Percentiles rank a stretch among this genome's conserved stretches.
Evolutionary conservation across 2,797 vertebrate genomes (phyloP).

Genomic region (Halcyon badia): DNA sequence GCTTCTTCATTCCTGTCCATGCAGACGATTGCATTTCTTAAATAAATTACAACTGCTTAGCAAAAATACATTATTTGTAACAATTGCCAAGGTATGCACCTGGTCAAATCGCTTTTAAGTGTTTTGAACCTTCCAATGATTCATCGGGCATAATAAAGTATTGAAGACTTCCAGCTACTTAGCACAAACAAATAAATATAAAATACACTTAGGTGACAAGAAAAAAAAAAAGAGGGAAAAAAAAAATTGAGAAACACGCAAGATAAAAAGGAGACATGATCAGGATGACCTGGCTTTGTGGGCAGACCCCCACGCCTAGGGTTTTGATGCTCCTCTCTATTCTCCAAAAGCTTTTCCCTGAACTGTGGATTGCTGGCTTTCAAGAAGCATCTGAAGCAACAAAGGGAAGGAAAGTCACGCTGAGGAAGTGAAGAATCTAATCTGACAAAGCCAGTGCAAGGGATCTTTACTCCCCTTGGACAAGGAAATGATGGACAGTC

Average conservation of each 20-base stretch:
- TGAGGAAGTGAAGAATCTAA: background rate
- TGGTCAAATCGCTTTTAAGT: background rate
- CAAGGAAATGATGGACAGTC: background rate
- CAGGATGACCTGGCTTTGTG: background rate
- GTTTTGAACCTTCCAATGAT: background rate
- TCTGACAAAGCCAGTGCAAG: background rate
- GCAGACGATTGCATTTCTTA: background rate
- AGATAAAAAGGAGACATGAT: rapidly evolving
- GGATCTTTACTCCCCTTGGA: background rate
- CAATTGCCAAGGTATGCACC: background rate
- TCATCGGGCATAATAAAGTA: background rate
- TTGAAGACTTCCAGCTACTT: background rate
- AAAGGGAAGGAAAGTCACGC: background rate
- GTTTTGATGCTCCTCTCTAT: background rate
- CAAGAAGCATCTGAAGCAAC: background rate
- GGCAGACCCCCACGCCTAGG: rapidly evolving
- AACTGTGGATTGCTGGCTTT: background rate
- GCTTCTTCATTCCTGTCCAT: slow-evolving; percentile 51
- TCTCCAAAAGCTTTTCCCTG: background rate
- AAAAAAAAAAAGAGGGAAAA: background rate
- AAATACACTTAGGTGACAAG: background rate
- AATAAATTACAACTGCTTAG: background rate
- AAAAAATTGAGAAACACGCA: background rate
- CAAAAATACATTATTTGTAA: background rate
- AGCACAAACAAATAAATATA: background rate